A percentile compares a stretch with the other conserved stretches of the same genome.
phyloP scores from a whole-genome alignment of 2,888 invertebrate species.

The Clistopyga incitator region DNA sequence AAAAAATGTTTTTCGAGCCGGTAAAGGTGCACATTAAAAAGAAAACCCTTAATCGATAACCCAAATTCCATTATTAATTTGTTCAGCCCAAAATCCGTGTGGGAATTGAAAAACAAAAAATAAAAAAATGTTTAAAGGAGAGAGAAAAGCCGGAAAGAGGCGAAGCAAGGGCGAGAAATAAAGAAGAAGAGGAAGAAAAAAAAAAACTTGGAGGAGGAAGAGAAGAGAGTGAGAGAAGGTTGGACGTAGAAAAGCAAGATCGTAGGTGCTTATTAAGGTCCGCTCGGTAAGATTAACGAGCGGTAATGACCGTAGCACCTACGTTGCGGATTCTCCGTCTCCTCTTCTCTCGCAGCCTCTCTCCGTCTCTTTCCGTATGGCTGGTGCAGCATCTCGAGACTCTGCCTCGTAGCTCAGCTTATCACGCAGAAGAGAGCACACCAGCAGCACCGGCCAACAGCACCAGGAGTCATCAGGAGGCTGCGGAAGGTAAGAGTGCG shows the following conservation, averaged over 20 bases:
- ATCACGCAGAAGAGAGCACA: constrained; percentile 37
- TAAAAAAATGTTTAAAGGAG: no score
- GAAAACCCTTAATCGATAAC: neutral
- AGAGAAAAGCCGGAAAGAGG: constrained; percentile 28
- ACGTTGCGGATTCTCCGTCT: constrained; percentile 67
- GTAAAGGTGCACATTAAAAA: neutral
- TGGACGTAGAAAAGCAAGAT: constrained; percentile 65
- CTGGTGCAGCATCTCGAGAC: constrained; percentile 21
- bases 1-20: no score
- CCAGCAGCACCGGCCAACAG: constrained; percentile 15
- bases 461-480: constrained; percentile 6
- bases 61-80: neutral
- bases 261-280: constrained; percentile 77
- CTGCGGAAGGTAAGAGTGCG: constrained; percentile 26
- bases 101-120: constrained; percentile 16
- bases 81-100: neutral
- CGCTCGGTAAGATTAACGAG: constrained; percentile 77
- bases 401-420: constrained; percentile 52
- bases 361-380: constrained; percentile 25
- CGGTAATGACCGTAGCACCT: constrained; percentile 77
- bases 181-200: no score
- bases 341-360: constrained; percentile 53
- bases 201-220: constrained; percentile 40
- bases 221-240: constrained; percentile 55
- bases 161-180: constrained; percentile 37